Base-by-base conservation (phyloP, 2,113 vertebrate genomes). In the Vidua macroura region DNA sequence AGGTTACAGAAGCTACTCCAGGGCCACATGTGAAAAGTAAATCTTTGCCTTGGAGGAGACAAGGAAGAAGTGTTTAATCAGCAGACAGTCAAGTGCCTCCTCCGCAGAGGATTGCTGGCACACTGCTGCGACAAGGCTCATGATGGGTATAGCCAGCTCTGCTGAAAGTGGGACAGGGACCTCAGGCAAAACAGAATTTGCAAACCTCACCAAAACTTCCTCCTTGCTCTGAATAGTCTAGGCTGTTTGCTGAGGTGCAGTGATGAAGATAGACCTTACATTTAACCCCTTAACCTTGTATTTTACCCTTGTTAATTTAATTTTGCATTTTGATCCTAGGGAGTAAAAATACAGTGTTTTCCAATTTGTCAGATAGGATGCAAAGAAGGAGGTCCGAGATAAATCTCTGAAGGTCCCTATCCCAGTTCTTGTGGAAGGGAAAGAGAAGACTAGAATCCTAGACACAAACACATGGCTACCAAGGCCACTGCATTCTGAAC, bases 1-100 rank as follows among this genome's bases (percentile, higher is more conserved):
- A 79, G 37, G 37, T 7, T 62, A 48, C 1, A 48, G 66, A 84
- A 91, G 74, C 78, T 64, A 46, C 87, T 90, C 95, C 58, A 69
- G 87, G 88, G 87, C 84, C 87, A 78, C 53, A 24, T 33, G 59
- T 43, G n/a, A 62, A 93, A 96, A 94, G 95, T 80, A 95, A 96
- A 96, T 96, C 95, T 96, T 96, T 94, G 96, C 92, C 94, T 96
- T 96, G 83, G 88, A 93, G 88, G 68, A 95, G 79, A 27, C 2
- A 4, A 83, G 59, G 83, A 77, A 88, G 88, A 92, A 93, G 69
- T 90, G 90, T 94, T 96, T 96, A 90, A 94, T 95, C 88, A 96
- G 91, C 95, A 96, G 88, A n/a, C 24, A 91, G 85, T 24, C 59
- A 75, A 95, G 83, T 67, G 76, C 73, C 90, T 88, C 68, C 90